These are phyloP conservation scores for Corvus hawaiiensis DNA, from an alignment of 2,113 vertebrate genomes.

Conservation along the genomic window DNA sequence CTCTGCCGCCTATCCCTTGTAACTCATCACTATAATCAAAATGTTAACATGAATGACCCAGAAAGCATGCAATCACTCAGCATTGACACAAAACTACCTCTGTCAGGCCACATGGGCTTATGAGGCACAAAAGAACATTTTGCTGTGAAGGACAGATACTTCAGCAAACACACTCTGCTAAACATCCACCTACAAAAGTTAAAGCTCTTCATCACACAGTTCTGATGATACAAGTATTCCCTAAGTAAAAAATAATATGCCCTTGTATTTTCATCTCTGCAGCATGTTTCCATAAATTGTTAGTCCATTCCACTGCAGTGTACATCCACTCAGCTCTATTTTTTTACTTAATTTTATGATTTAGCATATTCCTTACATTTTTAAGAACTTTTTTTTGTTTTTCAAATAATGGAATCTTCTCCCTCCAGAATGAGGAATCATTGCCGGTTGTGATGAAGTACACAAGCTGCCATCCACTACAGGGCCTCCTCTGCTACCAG, in stretches of 20 bases:
- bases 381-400: not conserved
- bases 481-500: not conserved
- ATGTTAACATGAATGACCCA: slow-evolving; percentile 49
- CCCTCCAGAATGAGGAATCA: not conserved
- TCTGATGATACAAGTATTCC: not conserved
- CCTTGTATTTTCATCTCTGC: not conserved
- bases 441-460: not conserved
- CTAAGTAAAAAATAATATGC: not conserved
- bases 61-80: slow-evolving; percentile 39
- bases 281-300: not conserved
- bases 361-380: not conserved
- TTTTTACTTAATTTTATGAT: not conserved
- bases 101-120: slow-evolving; percentile 23
- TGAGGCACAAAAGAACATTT: slow-evolving; percentile 26
- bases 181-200: not conserved
- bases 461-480: not conserved
- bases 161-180: not conserved
- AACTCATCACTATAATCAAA: slow-evolving; percentile 64
- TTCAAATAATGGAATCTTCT: not conserved
- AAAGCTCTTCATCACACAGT: not conserved
- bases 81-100: slow-evolving; percentile 29
- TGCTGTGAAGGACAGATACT: slow-evolving; percentile 19
- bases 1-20: slow-evolving; percentile 26
- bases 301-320: not conserved
- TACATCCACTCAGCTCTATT: not conserved